Conservation (phyloP, 2,797 vertebrate genomes). For the Rhinogobio ventralis region DNA sequence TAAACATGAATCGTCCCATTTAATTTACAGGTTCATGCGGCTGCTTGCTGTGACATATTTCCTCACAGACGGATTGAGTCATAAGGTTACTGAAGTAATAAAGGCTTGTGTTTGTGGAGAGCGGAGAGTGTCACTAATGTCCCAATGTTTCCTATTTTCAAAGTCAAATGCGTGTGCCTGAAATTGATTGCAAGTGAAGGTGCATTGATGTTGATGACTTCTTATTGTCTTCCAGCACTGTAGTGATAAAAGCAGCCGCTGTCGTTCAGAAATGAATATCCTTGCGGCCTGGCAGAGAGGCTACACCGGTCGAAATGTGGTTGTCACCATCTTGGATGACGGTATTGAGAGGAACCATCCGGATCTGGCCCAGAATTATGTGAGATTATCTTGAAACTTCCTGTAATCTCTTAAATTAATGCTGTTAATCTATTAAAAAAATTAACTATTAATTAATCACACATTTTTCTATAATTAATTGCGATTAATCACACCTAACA, state of each 20-base stretch:
- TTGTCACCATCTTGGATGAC: slow-evolving; percentile 87
- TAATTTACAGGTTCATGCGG: slow-evolving; percentile 45
- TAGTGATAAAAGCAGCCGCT: slow-evolving; percentile 65
- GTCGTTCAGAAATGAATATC: slow-evolving; percentile 84
- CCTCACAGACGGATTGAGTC: slow-evolving; percentile 30
- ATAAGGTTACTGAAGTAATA: slow-evolving; percentile 41
- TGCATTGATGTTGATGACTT: slow-evolving; percentile 11
- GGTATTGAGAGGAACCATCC: slow-evolving; percentile 90
- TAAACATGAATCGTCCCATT: slow-evolving; percentile 50
- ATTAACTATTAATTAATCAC: no score
- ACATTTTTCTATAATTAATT: no score
- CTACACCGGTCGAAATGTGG: slow-evolving; percentile 85
- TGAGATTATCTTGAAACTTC: slow-evolving; percentile 66
- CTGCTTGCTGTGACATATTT: slow-evolving; percentile 31
- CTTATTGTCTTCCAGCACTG: slow-evolving; percentile 69
- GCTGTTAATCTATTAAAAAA: no score
- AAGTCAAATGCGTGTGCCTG: neutral
- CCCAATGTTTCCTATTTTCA: slow-evolving; percentile 4
- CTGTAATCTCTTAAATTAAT: neutral
- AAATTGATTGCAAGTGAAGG: neutral
- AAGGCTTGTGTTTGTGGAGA: slow-evolving; percentile 16
- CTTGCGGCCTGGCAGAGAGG: slow-evolving; percentile 86
- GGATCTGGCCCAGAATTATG: slow-evolving; percentile 87
- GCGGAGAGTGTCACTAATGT: neutral
- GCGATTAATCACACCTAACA: no score